Evolutionary conservation across 1,140 invertebrate species (phyloP).

Genomic region (Propsilocerus akamusi): DNA sequence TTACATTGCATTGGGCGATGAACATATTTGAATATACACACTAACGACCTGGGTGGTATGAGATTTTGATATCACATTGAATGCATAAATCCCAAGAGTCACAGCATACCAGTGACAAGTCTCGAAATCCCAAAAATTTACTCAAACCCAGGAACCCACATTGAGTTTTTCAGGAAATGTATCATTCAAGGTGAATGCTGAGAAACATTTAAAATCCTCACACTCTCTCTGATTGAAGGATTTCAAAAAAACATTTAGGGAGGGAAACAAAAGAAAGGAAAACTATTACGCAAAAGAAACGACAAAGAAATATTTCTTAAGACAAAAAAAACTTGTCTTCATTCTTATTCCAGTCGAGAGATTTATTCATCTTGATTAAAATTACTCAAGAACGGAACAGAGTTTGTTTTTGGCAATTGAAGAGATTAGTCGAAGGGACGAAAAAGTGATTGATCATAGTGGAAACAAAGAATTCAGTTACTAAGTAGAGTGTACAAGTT

Average conservation of each 20-base stretch:
- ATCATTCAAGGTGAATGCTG: conserved; percentile 1
- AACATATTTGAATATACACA: background rate
- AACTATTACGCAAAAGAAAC: background rate
- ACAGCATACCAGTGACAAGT: background rate
- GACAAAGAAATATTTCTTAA: background rate
- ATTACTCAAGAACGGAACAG: background rate
- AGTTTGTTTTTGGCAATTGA: too few species aligned
- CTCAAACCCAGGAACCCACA: background rate
- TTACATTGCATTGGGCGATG: background rate
- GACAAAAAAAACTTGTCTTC: background rate
- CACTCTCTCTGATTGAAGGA: background rate
- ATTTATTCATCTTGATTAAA: conserved; percentile 3
- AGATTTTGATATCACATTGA: too few species aligned
- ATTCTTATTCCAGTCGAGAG: background rate
- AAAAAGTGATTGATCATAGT: too few species aligned
- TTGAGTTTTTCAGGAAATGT: conserved; percentile 2
- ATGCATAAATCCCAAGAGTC: too few species aligned
- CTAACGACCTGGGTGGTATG: too few species aligned
- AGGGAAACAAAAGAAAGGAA: background rate
- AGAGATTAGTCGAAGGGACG: too few species aligned
- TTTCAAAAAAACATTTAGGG: too few species aligned
- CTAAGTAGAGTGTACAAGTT: too few species aligned
- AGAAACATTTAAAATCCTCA: too few species aligned
- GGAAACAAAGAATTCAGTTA: too few species aligned
- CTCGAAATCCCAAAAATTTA: background rate